Evolutionary conservation across 2,888 invertebrate species (phyloP), one percentile per base, ranked within the genome.

Genomic region (Panzeria rudis): DNA sequence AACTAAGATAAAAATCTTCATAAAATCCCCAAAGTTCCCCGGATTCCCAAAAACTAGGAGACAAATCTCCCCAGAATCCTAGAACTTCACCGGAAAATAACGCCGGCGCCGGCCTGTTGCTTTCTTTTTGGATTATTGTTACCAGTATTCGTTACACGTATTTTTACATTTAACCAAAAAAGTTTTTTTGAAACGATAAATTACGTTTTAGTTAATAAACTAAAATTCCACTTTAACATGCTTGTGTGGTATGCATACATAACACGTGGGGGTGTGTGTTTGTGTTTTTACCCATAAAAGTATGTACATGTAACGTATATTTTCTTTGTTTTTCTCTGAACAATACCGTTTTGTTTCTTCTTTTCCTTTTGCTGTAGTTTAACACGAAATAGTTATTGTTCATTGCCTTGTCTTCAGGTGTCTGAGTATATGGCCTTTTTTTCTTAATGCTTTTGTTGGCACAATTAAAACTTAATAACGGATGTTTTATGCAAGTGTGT

Each of bases 401-500:
- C 62, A 54, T 78, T 77, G 86, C 82, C 75, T 69, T 83, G 64
- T 75, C 73, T 79, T 79, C 54, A 73, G 66, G 75, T 72, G 72
- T 71, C 62, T 71, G 68, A 64, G 35, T 79, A 56, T 47, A 71
- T 71, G 73, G 59, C 50, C 68, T 71, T 77, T 75, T 76, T 68
- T 68, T 71, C 62, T 66, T 66, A 17, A 17, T 5, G 47, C 68
- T 68, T 78, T 64, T 82, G 35, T 79, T 71, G 69, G 68, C 62
- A 61, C 86, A 86, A 86, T 86, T 86, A 86, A 86, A 84, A 68
- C 73, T 81, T 79, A 82, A 84, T 73, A 79, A 72, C 78, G 86
- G 83, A 81, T 81, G 80, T 81, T 79, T 71, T 54, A 29, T 35
- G n/a, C 29, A 6, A 11, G 47, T 41, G 61, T 68, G 3, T 25